A percentile compares a stretch with the other conserved stretches of the same genome.
phyloP scores from a whole-genome alignment of 2,888 invertebrate genomes.

The Synanthedon formicaeformis region DNA sequence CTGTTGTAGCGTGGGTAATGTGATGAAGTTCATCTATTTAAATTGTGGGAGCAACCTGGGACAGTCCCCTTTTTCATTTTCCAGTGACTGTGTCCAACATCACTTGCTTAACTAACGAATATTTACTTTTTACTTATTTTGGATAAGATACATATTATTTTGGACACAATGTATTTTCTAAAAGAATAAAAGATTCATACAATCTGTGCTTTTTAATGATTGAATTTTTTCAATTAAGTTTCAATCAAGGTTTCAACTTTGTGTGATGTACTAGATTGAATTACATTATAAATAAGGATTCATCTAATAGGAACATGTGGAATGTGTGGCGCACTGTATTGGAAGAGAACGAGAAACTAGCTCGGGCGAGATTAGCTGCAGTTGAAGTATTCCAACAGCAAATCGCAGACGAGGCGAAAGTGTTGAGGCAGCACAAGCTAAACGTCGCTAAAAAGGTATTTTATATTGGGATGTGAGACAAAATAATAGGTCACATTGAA shows the following conservation, averaged over 20 bases:
- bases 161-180: background rate
- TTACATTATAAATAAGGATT: background rate
- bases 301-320: slow-evolving; percentile 87
- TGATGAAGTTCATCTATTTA: no score
- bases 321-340: slow-evolving; percentile 96
- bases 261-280: background rate
- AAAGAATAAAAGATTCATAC: background rate
- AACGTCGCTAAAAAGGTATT: slow-evolving; percentile 82
- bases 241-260: background rate
- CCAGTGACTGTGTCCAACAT: no score
- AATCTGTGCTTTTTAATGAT: background rate
- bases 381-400: slow-evolving; percentile 96
- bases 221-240: background rate
- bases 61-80: no score
- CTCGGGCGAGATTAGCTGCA: slow-evolving; percentile 89
- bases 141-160: no score
- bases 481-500: no score
- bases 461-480: background rate
- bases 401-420: slow-evolving; percentile 93
- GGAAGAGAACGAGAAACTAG: slow-evolving; percentile 94
- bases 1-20: no score
- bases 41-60: no score
- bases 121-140: no score
- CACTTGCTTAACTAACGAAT: no score
- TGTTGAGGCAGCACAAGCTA: slow-evolving; percentile 84